These are phyloP conservation scores for Heterotis niloticus DNA, from an alignment of 2,113 vertebrate species.

Conservation along the genomic window DNA sequence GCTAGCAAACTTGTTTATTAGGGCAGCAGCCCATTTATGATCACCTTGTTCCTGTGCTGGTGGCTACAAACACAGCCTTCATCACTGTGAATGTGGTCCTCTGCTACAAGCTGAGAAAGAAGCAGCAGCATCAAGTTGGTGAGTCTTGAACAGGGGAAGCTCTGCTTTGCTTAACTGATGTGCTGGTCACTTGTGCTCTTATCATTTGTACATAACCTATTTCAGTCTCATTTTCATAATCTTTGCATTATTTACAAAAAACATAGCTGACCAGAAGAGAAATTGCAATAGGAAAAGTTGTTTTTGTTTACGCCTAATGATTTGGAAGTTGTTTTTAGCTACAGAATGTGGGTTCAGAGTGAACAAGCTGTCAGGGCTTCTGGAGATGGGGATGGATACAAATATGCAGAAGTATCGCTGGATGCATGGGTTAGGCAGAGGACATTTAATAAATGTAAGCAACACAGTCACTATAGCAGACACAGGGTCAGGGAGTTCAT, in stretches of 20 bases:
- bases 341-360: no score
- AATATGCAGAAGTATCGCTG: no score
- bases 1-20: background rate
- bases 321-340: no score
- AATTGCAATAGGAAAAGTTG: background rate
- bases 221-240: background rate
- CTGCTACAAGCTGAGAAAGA: background rate
- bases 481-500: no score
- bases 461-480: no score
- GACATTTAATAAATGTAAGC: no score
- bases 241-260: background rate
- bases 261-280: background rate
- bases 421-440: no score
- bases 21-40: background rate
- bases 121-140: no score
- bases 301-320: no score
- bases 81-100: background rate
- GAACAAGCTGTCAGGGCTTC: no score
- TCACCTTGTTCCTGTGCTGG: conserved; percentile 4
- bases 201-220: no score
- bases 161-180: background rate
- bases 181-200: background rate
- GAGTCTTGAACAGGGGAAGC: background rate
- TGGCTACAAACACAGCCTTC: conserved; percentile 10
- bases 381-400: no score